phyloP scores from a whole-genome alignment of 2,797 vertebrate genomes.

The Alfaro cultratus region DNA sequence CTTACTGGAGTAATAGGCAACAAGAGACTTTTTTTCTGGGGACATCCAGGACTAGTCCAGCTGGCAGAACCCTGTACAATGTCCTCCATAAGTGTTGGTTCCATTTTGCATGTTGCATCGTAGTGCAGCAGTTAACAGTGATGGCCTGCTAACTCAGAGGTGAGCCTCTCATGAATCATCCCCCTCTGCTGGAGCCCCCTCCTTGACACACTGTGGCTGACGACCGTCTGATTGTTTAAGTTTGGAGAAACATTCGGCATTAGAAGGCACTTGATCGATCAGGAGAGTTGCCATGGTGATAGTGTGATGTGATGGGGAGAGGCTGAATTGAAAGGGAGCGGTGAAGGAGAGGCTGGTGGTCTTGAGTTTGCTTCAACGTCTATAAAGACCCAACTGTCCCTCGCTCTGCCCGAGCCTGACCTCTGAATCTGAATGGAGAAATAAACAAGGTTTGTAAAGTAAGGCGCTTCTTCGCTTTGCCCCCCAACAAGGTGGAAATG shows the following conservation, averaged over 20 bases:
- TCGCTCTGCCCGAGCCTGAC: constrained; percentile 12
- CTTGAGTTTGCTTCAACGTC: constrained; percentile 47
- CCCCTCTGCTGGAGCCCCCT: constrained; percentile 33
- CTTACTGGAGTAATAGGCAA: too few relatives aligned
- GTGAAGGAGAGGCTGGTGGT: constrained; percentile 41
- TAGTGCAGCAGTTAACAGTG: background rate
- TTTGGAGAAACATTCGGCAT: constrained; percentile 78
- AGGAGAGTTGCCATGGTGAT: constrained; percentile 91
- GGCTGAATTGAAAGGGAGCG: constrained; percentile 67
- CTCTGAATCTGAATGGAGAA: constrained; percentile 47
- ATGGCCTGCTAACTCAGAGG: background rate
- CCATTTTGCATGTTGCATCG: background rate
- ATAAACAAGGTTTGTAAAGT: constrained; percentile 52
- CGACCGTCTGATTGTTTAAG: constrained; percentile 59
- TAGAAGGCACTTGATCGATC: constrained; percentile 92
- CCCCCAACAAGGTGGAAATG: background rate
- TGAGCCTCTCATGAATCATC: constrained; percentile 17
- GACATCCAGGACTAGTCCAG: too few relatives aligned
- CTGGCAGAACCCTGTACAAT: too few relatives aligned
- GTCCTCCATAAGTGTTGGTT: too few relatives aligned
- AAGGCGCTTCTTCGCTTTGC: background rate
- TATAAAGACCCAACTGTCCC: constrained; percentile 7
- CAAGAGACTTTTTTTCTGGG: too few relatives aligned
- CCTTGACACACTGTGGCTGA: constrained; percentile 6
- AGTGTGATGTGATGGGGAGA: constrained; percentile 79